A percentile compares a stretch with the other conserved stretches of the same genome.
These are phyloP conservation scores for Amphipyra tragopoginis DNA, from an alignment of 2,888 invertebrate species.

Conservation along the genomic window DNA sequence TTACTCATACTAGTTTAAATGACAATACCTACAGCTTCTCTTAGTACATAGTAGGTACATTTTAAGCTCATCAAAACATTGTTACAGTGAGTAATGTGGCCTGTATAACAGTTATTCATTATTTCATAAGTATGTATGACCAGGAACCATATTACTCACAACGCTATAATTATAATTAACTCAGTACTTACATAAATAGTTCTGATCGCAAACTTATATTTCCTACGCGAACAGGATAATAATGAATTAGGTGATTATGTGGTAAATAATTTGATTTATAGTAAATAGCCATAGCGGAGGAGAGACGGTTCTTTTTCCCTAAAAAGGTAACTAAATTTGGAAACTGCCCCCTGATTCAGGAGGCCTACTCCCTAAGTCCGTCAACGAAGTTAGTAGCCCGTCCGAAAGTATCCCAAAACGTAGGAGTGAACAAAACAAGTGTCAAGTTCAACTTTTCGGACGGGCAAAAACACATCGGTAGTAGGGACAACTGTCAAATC, in stretches of 20 bases:
- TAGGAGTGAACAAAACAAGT: too few relatives aligned
- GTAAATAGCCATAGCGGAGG: too few relatives aligned
- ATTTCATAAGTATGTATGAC: constrained; percentile 18
- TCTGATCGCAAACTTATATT: constrained; percentile 2
- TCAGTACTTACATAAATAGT: constrained; percentile 7
- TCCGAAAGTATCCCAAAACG: too few relatives aligned
- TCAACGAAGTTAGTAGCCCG: too few relatives aligned
- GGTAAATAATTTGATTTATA: constrained; percentile 2
- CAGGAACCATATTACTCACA: constrained; percentile 35
- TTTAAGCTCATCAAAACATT: constrained; percentile 27
- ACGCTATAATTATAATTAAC: constrained; percentile 9
- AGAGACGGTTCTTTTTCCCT: too few relatives aligned
- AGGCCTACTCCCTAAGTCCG: too few relatives aligned
- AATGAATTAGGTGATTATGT: neutral
- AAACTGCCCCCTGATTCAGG: too few relatives aligned
- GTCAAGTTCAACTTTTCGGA: too few relatives aligned
- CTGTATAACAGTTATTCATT: constrained; percentile 19
- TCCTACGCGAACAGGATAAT: constrained; percentile 9
- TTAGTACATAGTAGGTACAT: constrained; percentile 19
- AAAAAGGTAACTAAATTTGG: too few relatives aligned
- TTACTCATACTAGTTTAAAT: constrained; percentile 11
- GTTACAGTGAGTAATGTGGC: constrained; percentile 30
- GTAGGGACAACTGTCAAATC: too few relatives aligned
- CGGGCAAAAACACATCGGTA: too few relatives aligned
- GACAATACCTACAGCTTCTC: constrained; percentile 23